A percentile compares a stretch with the other conserved stretches of the same genome.
These are phyloP conservation scores for Schizopygopsis pylzovi DNA, from an alignment of 2,797 vertebrate species.

Conservation along the genomic window DNA sequence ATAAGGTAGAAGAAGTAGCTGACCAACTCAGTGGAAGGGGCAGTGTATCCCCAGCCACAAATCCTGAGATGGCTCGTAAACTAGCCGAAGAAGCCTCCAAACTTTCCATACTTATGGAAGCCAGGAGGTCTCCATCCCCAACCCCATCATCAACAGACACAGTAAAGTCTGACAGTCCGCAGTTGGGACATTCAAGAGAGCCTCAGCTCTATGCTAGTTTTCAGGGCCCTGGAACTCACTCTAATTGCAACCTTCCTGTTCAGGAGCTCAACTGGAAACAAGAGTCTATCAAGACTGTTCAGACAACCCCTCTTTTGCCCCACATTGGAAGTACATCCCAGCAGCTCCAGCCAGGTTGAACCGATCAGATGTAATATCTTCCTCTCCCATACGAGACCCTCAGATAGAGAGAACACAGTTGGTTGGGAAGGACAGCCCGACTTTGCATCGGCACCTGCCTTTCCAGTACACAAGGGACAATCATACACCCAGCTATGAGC, in stretches of 20 bases:
- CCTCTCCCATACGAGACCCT: constrained; percentile 63
- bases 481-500: constrained; percentile 47
- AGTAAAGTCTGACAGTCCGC: constrained; percentile 65
- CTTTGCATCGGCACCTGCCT: constrained; percentile 64
- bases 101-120: constrained; percentile 66
- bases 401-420: constrained; percentile 48
- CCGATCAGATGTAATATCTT: constrained; percentile 39
- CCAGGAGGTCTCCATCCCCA: constrained; percentile 67
- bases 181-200: constrained; percentile 48
- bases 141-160: constrained; percentile 65
- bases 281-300: constrained; percentile 42
- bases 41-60: constrained; percentile 62
- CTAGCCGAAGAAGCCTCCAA: constrained; percentile 68
- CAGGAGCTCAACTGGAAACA: constrained; percentile 55
- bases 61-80: constrained; percentile 66
- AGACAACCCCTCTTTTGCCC: constrained; percentile 38
- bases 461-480: constrained; percentile 66
- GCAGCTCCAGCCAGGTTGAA: constrained; percentile 59
- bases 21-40: constrained; percentile 56
- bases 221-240: constrained; percentile 38
- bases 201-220: constrained; percentile 52
- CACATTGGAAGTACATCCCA: constrained; percentile 55
- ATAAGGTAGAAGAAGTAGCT: constrained; percentile 49
- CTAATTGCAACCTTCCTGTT: constrained; percentile 43
- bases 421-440: constrained; percentile 47